Percentiles rank a stretch among this genome's conserved stretches.
Evolutionary conservation across 2,113 vertebrate species (phyloP).

Genomic region (Zosterops lateralis): DNA sequence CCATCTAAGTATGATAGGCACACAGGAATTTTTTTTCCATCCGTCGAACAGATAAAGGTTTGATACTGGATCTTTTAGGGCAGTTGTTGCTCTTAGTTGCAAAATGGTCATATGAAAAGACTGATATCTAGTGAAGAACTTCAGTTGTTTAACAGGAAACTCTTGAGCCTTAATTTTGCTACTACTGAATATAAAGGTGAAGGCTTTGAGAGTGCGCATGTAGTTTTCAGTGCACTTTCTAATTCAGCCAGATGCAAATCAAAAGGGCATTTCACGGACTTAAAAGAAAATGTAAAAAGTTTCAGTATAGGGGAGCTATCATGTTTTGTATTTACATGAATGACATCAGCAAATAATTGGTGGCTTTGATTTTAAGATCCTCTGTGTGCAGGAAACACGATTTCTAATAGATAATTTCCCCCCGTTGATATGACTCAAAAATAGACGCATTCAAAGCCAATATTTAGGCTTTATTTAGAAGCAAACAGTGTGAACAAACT

Average conservation of each 20-base stretch:
- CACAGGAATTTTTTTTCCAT: background rate
- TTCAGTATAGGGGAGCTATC: background rate
- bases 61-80: background rate
- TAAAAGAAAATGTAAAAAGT: background rate
- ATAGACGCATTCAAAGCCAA: background rate
- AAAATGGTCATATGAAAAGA: background rate
- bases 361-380: background rate
- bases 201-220: accelerated
- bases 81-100: background rate
- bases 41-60: background rate
- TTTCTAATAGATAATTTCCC: background rate
- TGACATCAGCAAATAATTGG: background rate
- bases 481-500: accelerated
- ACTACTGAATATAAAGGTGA: background rate
- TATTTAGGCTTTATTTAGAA: background rate
- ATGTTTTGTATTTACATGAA: background rate
- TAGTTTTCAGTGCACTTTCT: background rate
- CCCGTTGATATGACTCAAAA: accelerated
- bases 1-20: background rate
- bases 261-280: background rate
- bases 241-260: background rate
- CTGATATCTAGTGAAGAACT: background rate
- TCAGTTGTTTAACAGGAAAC: background rate
- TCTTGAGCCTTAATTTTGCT: background rate
- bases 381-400: accelerated